A percentile compares a stretch with the other conserved stretches of the same genome.
These are phyloP conservation scores for Anastrepha obliqua DNA, from an alignment of 1,140 invertebrate genomes.

Conservation along the genomic window DNA sequence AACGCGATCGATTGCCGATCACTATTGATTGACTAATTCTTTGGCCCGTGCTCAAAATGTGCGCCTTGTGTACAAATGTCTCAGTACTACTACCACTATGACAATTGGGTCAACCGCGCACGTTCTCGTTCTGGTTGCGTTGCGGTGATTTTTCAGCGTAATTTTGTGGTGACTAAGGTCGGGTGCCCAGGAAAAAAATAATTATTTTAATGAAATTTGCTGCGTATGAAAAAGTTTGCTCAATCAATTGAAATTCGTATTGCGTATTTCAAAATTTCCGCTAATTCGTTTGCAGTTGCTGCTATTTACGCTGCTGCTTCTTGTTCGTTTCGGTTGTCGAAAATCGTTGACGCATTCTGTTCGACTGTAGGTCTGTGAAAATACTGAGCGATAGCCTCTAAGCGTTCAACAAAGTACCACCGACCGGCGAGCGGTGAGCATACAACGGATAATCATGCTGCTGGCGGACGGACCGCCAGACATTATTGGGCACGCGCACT, in stretches of 20 bases:
- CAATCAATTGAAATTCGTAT: slow-evolving; percentile 54
- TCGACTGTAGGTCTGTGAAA: slow-evolving; percentile 48
- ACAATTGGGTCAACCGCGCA: slow-evolving; percentile 29
- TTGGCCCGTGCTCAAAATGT: not conserved
- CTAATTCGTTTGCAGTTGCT: slow-evolving; percentile 15
- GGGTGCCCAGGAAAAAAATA: not conserved
- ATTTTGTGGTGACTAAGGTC: slow-evolving; percentile 44
- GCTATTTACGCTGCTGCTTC: not conserved
- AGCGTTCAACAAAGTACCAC: slow-evolving; percentile 33
- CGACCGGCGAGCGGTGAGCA: slow-evolving; percentile 6
- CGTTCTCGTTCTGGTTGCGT: slow-evolving; percentile 12
- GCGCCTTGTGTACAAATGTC: slow-evolving; percentile 14
- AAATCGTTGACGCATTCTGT: slow-evolving; percentile 35
- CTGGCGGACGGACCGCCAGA: not conserved
- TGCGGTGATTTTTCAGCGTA: slow-evolving; percentile 8
- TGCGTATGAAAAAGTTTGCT: slow-evolving; percentile 51
- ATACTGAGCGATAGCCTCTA: slow-evolving; percentile 19
- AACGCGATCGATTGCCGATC: slow-evolving; percentile 7
- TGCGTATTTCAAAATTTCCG: slow-evolving; percentile 52
- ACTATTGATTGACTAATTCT: slow-evolving; percentile 5
- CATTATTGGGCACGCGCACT: slow-evolving; percentile 28
- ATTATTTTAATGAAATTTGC: slow-evolving; percentile 19
- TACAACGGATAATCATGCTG: not conserved
- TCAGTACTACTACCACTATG: not conserved
- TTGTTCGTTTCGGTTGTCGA: slow-evolving; percentile 34